Percentiles rank a stretch among this genome's conserved stretches.
phyloP scores from a whole-genome alignment of 2,888 invertebrate genomes.

The Tipula unca region DNA sequence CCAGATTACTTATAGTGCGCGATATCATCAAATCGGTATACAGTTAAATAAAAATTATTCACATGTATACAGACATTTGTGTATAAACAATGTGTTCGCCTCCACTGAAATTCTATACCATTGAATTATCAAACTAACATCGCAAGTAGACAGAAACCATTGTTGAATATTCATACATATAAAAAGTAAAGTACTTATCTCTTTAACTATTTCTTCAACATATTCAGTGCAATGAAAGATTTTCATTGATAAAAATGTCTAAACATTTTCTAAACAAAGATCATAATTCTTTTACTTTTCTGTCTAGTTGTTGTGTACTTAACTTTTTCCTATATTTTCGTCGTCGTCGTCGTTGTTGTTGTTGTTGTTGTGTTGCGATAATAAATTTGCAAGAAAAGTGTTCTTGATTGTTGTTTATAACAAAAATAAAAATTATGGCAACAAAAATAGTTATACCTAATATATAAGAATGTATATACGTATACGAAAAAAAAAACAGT shows the following conservation, averaged over 20 bases:
- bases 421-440: background rate
- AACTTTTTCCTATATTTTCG: background rate
- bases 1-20: background rate
- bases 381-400: constrained; percentile 14
- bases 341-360: background rate
- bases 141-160: background rate
- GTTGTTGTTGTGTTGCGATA: background rate
- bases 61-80: background rate
- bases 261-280: background rate
- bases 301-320: background rate
- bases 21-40: background rate
- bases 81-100: constrained; percentile 1
- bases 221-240: constrained; percentile 8
- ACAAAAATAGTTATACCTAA: background rate
- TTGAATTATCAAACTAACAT: background rate
- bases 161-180: background rate
- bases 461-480: background rate
- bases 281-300: background rate
- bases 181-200: background rate
- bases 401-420: constrained; percentile 8
- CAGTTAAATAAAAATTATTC: background rate
- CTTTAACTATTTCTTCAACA: background rate
- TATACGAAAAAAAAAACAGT: background rate
- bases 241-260: constrained; percentile 14
- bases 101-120: background rate